Evolutionary conservation across 1,140 invertebrate genomes (phyloP).

Genomic region (Bombus sibiricus): DNA sequence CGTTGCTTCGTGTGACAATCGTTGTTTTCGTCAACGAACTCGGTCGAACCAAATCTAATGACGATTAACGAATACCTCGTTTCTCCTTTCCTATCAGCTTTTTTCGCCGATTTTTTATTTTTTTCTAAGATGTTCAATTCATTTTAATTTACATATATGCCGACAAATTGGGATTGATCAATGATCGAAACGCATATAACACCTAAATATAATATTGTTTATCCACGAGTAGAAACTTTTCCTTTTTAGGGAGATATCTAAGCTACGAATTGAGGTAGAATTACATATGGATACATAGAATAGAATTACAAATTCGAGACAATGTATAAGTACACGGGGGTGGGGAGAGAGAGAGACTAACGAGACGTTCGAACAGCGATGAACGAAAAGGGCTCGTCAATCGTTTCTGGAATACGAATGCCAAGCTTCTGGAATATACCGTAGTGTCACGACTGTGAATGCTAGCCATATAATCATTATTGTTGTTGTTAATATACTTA

Average conservation of each 20-base stretch:
- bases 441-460: conserved; percentile 3
- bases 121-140: background rate
- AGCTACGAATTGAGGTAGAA: conserved; percentile 46
- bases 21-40: background rate
- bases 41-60: background rate
- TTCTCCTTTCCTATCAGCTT: background rate
- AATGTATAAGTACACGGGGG: background rate
- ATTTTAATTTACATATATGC: background rate
- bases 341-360: no score
- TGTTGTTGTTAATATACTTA: conserved; percentile 27
- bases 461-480: background rate
- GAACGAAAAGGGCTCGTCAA: background rate
- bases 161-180: background rate
- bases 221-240: background rate
- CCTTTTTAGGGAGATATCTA: background rate
- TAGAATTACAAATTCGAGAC: conserved; percentile 1
- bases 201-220: background rate
- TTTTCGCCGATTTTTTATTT: background rate
- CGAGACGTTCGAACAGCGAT: background rate
- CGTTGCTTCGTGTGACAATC: conserved; percentile 15
- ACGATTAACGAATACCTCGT: background rate
- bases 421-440: background rate
- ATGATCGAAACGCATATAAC: background rate
- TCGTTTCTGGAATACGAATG: no score
- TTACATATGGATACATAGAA: conserved; percentile 13